phyloP scores from a whole-genome alignment of 1,140 invertebrate genomes.

The Scaptomyza montana region DNA sequence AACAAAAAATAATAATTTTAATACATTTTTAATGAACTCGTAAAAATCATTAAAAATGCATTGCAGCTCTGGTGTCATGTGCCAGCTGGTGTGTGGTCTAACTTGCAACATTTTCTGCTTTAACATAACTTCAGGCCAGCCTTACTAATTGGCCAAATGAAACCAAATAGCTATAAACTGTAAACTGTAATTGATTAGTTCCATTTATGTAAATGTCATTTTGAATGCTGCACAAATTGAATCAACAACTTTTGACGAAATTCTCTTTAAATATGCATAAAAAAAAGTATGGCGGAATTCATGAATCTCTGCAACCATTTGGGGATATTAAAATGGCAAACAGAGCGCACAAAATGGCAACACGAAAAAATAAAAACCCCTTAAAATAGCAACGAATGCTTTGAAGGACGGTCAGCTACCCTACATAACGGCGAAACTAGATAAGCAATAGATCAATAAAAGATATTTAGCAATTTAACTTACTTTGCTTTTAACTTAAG shows the following conservation, averaged over 20 bases:
- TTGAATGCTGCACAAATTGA: constrained; percentile 4
- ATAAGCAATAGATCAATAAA: too few species aligned
- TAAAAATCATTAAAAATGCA: constrained; percentile 40
- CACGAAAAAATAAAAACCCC: not conserved
- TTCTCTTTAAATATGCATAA: constrained; percentile 13
- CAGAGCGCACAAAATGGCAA: constrained; percentile 6
- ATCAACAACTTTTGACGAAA: constrained; percentile 4
- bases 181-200: constrained; percentile 18
- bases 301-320: constrained; percentile 21
- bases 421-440: not conserved
- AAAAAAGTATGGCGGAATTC: not conserved
- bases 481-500: not conserved
- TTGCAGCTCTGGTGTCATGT: constrained; percentile 24
- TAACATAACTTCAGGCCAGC: not conserved
- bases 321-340: constrained; percentile 37
- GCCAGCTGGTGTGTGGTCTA: constrained; percentile 22
- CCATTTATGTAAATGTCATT: constrained; percentile 18
- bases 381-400: not conserved
- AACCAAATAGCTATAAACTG: not conserved
- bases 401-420: not conserved
- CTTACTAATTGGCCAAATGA: not conserved
- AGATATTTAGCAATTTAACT: too few species aligned
- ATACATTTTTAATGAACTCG: constrained; percentile 53
- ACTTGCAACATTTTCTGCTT: constrained; percentile 3
- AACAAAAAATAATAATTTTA: constrained; percentile 29